Evolutionary conservation across 2,797 vertebrate genomes (phyloP).

Genomic region (Eremophila alpestris): DNA sequence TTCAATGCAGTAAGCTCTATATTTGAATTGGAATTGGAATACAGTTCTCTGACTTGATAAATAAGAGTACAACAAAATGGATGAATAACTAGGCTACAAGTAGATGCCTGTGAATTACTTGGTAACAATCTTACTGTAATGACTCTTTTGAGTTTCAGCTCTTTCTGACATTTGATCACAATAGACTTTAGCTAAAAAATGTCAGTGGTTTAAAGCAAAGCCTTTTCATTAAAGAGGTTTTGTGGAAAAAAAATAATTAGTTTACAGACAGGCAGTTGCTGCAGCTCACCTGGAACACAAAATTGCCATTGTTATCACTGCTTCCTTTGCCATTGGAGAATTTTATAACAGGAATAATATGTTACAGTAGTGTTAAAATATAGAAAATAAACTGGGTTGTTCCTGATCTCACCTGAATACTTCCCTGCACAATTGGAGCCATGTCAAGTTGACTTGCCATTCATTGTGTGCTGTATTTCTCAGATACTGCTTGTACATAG

Average conservation of each 20-base stretch:
- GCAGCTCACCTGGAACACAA: not conserved
- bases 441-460: not conserved
- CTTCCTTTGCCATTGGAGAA: not conserved
- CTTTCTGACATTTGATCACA: constrained; percentile 11
- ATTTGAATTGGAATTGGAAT: not conserved
- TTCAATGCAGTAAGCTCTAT: not conserved
- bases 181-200: constrained; percentile 13
- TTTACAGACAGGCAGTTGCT: not conserved
- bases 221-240: not conserved
- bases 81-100: not conserved
- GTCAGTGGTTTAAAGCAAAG: not conserved
- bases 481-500: not conserved
- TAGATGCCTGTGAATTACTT: not conserved
- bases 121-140: not conserved
- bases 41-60: not conserved
- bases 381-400: not conserved
- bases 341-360: not conserved
- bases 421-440: not conserved
- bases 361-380: not conserved
- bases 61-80: not conserved
- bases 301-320: not conserved
- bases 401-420: not conserved
- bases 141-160: not conserved
- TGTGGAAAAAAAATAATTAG: not conserved
- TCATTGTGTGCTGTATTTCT: not conserved